phyloP scores from a whole-genome alignment of 2,797 vertebrate species.

The Centropyge bicolor region DNA sequence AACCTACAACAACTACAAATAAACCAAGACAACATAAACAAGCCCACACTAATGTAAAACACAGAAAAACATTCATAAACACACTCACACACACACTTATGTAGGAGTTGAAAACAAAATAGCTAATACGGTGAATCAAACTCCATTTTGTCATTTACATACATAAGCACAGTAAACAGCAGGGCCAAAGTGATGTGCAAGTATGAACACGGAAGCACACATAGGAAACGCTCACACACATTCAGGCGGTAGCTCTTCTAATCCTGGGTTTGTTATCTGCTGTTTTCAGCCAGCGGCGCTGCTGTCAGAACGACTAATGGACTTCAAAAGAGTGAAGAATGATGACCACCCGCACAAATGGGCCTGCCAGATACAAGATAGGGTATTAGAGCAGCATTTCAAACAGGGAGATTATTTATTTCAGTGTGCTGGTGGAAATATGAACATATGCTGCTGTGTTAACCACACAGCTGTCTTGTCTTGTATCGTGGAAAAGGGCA shows the following conservation, averaged over 20 bases:
- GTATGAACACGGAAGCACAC: constrained; percentile 21
- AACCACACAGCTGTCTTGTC: constrained; percentile 62
- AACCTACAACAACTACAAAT: neutral
- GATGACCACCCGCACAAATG: constrained; percentile 75
- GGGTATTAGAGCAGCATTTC: constrained; percentile 66
- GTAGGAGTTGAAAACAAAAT: constrained; percentile 21
- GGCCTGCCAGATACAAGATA: constrained; percentile 74
- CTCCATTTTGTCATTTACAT: constrained; percentile 45
- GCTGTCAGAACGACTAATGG: constrained; percentile 77
- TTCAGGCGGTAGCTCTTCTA: constrained; percentile 49
- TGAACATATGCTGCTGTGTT: constrained; percentile 61
- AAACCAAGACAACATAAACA: neutral
- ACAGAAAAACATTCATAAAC: neutral
- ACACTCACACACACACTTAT: neutral
- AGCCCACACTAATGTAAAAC: neutral
- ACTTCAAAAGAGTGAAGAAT: constrained; percentile 77
- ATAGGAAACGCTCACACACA: constrained; percentile 31
- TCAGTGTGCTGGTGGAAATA: constrained; percentile 63
- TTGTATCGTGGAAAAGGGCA: constrained; percentile 58
- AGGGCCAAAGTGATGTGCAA: constrained; percentile 18
- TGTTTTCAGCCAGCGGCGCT: constrained; percentile 69
- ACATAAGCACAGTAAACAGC: constrained; percentile 29
- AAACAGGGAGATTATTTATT: constrained; percentile 71
- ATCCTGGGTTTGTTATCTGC: constrained; percentile 77
- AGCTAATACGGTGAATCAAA: constrained; percentile 28